Evolutionary conservation across 2,797 vertebrate species (phyloP), one percentile per base, ranked within the genome.

Genomic region (Rachycentron canadum): DNA sequence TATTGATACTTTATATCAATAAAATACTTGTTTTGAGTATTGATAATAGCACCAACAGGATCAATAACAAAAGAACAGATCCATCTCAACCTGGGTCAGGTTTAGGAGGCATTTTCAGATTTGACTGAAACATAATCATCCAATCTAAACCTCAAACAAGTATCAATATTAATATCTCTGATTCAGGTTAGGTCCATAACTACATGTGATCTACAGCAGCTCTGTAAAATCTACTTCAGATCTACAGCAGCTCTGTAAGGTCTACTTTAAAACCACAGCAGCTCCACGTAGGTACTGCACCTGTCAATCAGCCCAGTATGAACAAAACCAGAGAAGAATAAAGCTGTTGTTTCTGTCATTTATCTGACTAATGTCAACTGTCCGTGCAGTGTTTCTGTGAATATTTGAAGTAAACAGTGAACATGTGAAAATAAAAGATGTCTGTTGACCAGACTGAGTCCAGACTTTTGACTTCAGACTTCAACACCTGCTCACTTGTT

Each of bases 401-500:
- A 62, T 5, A 17, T 69, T 11, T 65, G 26, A 32, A 25, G 19
- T 3, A 30, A 23, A 21, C 8, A 30, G 32, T 23, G 9, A 56
- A 26, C 34, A 55, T 59, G 25, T 73, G 25, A 52, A 66, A 76
- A 66, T 75, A 69, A 75, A 66, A 32, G 3, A 53, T 11, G 6
- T 50, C 2, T 70, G 43, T 65, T 78, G 36, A 59, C 11, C 26
- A 19, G 12, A n/a, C 26, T 23, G 38, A 47, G 4, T 73, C 9
- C 9, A 41, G 6, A 26, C 14, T 45, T 40, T 50, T 70, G n/a
- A 34, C 4, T 36, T 7, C 10, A 8, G 34, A 36, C 25, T 12
- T 23, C 30, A 34, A 19, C 21, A 47, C 61, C 43, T 23, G 17
- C 13, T 41, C 19, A 7, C 43, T 16, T 47, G 14, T 41, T 50